These are phyloP conservation scores for Tillus elongatus DNA, from an alignment of 2,888 invertebrate species.

Conservation along the genomic window DNA sequence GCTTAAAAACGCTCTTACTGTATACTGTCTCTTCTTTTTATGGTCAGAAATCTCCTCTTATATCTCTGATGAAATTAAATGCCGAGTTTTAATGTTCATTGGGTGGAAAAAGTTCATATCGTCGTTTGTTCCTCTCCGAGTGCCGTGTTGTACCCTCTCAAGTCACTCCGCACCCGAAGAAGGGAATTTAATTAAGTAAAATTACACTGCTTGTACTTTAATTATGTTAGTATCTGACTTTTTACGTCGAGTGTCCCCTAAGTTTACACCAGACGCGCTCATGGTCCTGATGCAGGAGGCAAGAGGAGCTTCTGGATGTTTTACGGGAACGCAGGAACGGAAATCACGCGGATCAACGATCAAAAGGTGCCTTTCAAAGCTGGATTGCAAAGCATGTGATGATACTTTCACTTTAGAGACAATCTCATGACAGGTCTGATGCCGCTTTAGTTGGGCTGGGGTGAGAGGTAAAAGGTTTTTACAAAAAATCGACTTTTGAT, in stretches of 20 bases:
- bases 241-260: conserved; percentile 37
- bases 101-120: conserved; percentile 47
- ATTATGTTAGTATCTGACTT: conserved; percentile 48
- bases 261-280: conserved; percentile 30
- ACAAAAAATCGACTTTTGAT: too few relatives aligned
- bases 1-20: conserved; percentile 11
- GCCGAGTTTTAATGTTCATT: conserved; percentile 47
- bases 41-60: conserved; percentile 45
- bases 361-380: conserved; percentile 38
- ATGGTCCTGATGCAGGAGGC: not conserved
- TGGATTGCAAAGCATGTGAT: too few relatives aligned
- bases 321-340: conserved; percentile 18
- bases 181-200: conserved; percentile 50
- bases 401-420: too few relatives aligned
- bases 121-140: conserved; percentile 31
- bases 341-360: conserved; percentile 36
- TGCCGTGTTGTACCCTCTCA: conserved; percentile 30
- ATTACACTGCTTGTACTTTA: conserved; percentile 49
- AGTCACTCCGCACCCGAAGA: conserved; percentile 35
- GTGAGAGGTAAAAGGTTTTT: too few relatives aligned
- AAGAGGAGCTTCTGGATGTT: not conserved
- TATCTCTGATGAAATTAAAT: conserved; percentile 47
- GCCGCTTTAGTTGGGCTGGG: too few relatives aligned
- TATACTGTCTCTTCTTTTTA: conserved; percentile 32
- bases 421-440: too few relatives aligned